Percentiles rank a stretch among this genome's conserved stretches.
phyloP scores from a whole-genome alignment of 2,888 invertebrate genomes.

The Yponomeuta cagnagella region DNA sequence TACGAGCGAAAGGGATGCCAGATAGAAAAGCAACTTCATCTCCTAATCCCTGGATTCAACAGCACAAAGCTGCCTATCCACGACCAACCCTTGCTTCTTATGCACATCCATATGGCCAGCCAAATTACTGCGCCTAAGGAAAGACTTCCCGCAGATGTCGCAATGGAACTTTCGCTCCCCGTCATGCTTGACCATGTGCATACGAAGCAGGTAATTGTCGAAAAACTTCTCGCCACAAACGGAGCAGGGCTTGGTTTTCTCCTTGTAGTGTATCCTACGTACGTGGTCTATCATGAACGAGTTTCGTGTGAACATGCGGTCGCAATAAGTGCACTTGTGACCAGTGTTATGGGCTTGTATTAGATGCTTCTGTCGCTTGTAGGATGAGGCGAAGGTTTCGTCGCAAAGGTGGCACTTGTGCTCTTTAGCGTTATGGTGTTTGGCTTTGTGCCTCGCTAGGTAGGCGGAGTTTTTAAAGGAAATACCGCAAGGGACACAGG shows the following conservation, averaged over 20 bases:
- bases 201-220: conserved; percentile 51
- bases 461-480: conserved; percentile 59
- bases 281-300: conserved; percentile 66
- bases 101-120: conserved; percentile 74
- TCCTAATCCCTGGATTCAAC: too few species aligned
- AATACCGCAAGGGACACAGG: conserved; percentile 50
- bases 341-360: conserved; percentile 65
- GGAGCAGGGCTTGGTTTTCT: conserved; percentile 58
- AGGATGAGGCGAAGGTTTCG: conserved; percentile 65
- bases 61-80: not conserved
- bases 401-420: conserved; percentile 59
- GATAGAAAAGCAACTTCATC: too few species aligned
- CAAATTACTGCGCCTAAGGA: conserved; percentile 75
- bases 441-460: conserved; percentile 56
- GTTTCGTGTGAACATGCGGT: conserved; percentile 61
- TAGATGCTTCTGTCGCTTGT: conserved; percentile 70
- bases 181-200: conserved; percentile 73
- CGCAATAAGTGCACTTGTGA: conserved; percentile 57
- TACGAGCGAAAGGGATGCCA: too few species aligned
- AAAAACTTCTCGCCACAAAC: conserved; percentile 62
- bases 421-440: conserved; percentile 54
- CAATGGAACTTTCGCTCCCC: conserved; percentile 74
- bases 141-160: conserved; percentile 74
- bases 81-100: conserved; percentile 47
- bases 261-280: conserved; percentile 61